Conservation (phyloP, 1,140 invertebrate genomes). For the Drosophila funebris region DNA sequence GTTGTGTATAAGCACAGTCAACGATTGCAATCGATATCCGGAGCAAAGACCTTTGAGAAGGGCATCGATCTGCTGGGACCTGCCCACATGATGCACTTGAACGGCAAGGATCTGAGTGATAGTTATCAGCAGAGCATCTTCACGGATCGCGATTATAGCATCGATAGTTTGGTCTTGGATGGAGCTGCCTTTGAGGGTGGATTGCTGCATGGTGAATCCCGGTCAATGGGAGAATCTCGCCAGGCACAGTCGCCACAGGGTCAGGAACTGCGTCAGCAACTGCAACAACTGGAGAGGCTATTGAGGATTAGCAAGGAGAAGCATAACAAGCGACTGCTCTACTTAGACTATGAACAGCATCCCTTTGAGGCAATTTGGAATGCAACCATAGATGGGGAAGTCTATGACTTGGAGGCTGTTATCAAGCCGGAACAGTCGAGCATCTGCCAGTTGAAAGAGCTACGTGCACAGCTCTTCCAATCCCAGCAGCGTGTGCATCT, state of each 20-base stretch:
- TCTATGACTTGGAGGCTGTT: background rate
- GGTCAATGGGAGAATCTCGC: background rate
- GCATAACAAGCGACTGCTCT: constrained; percentile 43
- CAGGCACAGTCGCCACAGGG: background rate
- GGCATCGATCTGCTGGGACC: constrained; percentile 59
- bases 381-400: background rate
- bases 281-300: constrained; percentile 8
- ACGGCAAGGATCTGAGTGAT: constrained; percentile 64
- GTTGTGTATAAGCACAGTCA: constrained; percentile 49
- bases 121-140: constrained; percentile 66
- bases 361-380: constrained; percentile 19
- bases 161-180: constrained; percentile 69
- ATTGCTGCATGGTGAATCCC: constrained; percentile 9
- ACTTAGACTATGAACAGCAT: constrained; percentile 58
- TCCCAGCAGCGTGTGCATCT: constrained; percentile 32
- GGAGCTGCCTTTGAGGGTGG: constrained; percentile 53
- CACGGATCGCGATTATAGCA: constrained; percentile 62
- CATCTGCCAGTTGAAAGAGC: constrained; percentile 37
- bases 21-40: constrained; percentile 54
- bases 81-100: constrained; percentile 56
- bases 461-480: constrained; percentile 29
- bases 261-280: background rate
- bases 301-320: background rate
- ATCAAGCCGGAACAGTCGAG: background rate
- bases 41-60: constrained; percentile 51